Conservation (phyloP, 1,140 invertebrate genomes). For the Uloborus diversus region DNA sequence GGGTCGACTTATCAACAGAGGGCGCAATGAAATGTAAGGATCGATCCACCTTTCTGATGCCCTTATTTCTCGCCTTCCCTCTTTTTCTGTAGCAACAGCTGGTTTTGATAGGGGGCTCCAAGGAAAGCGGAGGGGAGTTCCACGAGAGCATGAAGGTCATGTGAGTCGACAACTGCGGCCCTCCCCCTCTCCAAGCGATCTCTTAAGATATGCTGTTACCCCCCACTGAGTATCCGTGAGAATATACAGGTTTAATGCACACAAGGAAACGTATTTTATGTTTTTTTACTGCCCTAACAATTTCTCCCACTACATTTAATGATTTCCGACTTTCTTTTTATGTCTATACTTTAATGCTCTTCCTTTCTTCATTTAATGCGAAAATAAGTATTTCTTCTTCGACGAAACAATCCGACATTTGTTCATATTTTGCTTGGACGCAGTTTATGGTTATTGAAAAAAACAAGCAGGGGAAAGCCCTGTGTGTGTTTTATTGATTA, state of each 20-base stretch:
- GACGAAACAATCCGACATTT: too few relatives aligned
- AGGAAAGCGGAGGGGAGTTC: neutral
- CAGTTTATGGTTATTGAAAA: too few relatives aligned
- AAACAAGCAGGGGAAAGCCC: too few relatives aligned
- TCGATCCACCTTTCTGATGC: constrained; percentile 46
- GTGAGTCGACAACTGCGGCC: neutral
- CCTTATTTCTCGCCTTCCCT: neutral
- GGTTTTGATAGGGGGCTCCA: constrained; percentile 7
- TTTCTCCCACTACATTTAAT: neutral
- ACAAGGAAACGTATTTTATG: neutral
- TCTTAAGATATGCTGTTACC: neutral
- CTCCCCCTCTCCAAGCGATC: neutral
- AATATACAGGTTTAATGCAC: constrained; percentile 1
- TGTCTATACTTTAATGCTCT: neutral
- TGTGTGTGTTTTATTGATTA: too few relatives aligned
- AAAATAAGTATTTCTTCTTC: too few relatives aligned
- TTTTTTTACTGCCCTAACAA: neutral
- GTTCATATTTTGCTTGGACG: too few relatives aligned
- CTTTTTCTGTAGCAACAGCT: constrained; percentile 30
- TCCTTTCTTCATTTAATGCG: neutral
- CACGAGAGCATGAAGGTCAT: constrained; percentile 16
- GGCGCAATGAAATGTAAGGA: constrained; percentile 12
- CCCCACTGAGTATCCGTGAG: constrained; percentile 9
- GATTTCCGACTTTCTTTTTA: constrained; percentile 3
- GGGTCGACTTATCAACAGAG: constrained; percentile 1